A percentile compares a stretch with the other conserved stretches of the same genome.
These are phyloP conservation scores for Agrotis ipsilon DNA, from an alignment of 2,888 invertebrate species.

Conservation along the genomic window DNA sequence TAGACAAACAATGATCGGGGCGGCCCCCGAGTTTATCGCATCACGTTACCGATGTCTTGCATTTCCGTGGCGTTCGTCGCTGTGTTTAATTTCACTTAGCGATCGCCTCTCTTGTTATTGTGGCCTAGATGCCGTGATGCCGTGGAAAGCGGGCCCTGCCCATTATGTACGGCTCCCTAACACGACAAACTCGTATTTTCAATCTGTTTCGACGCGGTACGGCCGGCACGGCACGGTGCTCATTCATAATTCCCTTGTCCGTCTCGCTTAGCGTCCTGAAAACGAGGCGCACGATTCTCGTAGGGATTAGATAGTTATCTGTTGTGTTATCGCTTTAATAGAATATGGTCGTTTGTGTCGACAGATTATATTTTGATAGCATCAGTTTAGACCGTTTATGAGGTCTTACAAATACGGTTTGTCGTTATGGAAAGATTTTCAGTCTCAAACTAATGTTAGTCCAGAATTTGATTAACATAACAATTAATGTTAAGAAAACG, in stretches of 20 bases:
- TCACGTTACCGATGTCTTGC: constrained; percentile 59
- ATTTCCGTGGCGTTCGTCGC: constrained; percentile 68
- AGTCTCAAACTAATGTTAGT: neutral
- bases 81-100: constrained; percentile 78
- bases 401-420: constrained; percentile 4
- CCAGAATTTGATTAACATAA: neutral
- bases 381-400: constrained; percentile 5
- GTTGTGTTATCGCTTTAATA: constrained; percentile 39
- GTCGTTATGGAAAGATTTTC: neutral
- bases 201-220: constrained; percentile 49
- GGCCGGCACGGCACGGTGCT: neutral
- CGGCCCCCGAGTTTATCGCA: constrained; percentile 53
- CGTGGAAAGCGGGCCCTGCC: constrained; percentile 81
- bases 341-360: constrained; percentile 35
- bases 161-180: constrained; percentile 77
- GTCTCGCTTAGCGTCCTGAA: constrained; percentile 44
- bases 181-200: constrained; percentile 69
- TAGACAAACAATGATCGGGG: constrained; percentile 56
- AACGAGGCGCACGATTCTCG: constrained; percentile 49
- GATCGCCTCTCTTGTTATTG: constrained; percentile 79
- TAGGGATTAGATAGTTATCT: constrained; percentile 35
- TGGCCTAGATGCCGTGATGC: constrained; percentile 80
- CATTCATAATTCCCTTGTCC: constrained; percentile 56
- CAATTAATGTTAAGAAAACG: neutral
- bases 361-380: constrained; percentile 17